Conservation (phyloP, 2,888 invertebrate genomes). For the Ariolimax columbianus region DNA sequence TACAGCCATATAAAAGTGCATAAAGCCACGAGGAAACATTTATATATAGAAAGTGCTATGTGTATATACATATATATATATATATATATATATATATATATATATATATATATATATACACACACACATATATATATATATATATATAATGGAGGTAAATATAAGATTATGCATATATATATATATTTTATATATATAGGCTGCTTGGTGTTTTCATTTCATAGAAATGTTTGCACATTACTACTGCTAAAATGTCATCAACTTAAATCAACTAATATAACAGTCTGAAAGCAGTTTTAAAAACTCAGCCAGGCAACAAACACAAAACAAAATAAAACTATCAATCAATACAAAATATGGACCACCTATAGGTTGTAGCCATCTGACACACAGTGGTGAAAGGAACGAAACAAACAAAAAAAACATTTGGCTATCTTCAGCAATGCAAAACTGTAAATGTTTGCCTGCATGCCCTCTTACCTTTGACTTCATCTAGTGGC, state of each 20-base stretch:
- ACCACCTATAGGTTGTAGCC: slow-evolving; percentile 13
- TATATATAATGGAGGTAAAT: slow-evolving; percentile 12
- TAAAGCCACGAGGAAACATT: not conserved
- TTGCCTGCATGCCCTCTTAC: slow-evolving; percentile 53
- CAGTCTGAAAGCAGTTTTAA: slow-evolving; percentile 8
- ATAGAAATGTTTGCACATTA: not conserved
- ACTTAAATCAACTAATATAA: not conserved
- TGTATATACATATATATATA: not conserved
- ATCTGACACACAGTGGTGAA: slow-evolving; percentile 17
- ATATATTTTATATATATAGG: not conserved
- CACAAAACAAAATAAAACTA: slow-evolving; percentile 17
- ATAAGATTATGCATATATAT: not conserved
- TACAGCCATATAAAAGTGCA: not conserved
- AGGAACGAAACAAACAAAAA: slow-evolving; percentile 36
- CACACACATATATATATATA: slow-evolving; percentile 11
- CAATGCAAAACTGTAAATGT: slow-evolving; percentile 35
- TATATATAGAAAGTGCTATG: not conserved
- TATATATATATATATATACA: not conserved
- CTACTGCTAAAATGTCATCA: not conserved
- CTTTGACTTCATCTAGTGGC: slow-evolving; percentile 57
- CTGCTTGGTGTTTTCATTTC: not conserved
- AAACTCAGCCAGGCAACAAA: slow-evolving; percentile 45
- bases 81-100: not conserved
- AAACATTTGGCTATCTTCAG: slow-evolving; percentile 32
- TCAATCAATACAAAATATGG: slow-evolving; percentile 24